Evolutionary conservation across 1,140 invertebrate genomes (phyloP), one percentile per base, ranked within the genome.

Genomic region (Limonius californicus): DNA sequence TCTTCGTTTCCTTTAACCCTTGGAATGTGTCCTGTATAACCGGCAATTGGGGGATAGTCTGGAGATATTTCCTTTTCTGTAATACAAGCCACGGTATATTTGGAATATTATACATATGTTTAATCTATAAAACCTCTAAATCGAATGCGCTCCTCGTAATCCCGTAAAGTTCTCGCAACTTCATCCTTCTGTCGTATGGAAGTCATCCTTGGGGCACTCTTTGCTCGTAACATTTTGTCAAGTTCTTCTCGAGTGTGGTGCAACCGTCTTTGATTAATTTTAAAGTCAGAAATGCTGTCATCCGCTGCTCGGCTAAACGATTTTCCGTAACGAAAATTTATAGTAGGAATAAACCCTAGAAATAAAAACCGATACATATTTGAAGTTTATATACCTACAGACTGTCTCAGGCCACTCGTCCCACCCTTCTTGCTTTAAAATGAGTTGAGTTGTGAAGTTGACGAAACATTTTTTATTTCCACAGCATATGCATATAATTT

Each of bases 21-120:
- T 16, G 86, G 87, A 47, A 89, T 88, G 68, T 88, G 86, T 20
- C 87, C 87, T 0, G 87, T 88, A 69, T 89, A 88, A 0, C 86
- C 86, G 1, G 87, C 84, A 60, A 88, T 88, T 19, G 87, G 87
- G 16, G 86, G 87, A 66, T 80, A 82, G 70, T 88, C 85, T 0
- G 86, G 82, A 8, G 86, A 86, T 66, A 88, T 83, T 72, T 84
- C 80, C 72, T 84, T 83, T 65, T 85, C 86, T 88, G 76, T 2
- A 72, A 72, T 57, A 56, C 4, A 54, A 54, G 20, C n/a, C n/a
- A n/a, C n/a, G n/a, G n/a, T n/a, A n/a, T n/a, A n/a, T n/a, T n/a
- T n/a, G n/a, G n/a, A n/a, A n/a, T n/a, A n/a, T n/a, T n/a, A n/a
- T n/a, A n/a, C n/a, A n/a, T n/a, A n/a, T n/a, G n/a, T n/a, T n/a